Evolutionary conservation across 2,113 vertebrate genomes (phyloP).

Genomic region (Tachysurus fulvidraco): DNA sequence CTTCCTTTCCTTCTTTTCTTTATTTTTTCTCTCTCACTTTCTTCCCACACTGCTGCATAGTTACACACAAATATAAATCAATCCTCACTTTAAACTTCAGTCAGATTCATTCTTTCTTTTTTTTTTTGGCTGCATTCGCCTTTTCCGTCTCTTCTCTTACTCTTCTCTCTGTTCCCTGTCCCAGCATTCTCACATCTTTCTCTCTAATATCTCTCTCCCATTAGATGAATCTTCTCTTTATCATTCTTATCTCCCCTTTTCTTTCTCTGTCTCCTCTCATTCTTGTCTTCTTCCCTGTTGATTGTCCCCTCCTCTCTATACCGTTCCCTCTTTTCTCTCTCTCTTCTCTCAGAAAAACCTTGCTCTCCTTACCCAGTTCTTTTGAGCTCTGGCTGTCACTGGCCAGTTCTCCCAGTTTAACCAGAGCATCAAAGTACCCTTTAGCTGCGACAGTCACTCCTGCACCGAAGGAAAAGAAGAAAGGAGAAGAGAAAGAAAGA

Average conservation of each 20-base stretch:
- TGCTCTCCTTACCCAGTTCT: conserved; percentile 76
- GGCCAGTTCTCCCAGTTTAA: conserved; percentile 83
- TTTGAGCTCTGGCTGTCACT: conserved; percentile 86
- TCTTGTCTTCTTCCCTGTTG: conserved; percentile 18
- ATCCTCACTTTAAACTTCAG: conserved; percentile 31
- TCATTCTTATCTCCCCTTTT: conserved; percentile 13
- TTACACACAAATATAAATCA: background rate
- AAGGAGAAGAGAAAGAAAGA: background rate
- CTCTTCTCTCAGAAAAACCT: conserved; percentile 21
- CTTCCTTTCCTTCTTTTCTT: background rate
- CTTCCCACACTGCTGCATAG: background rate
- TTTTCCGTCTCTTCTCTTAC: background rate
- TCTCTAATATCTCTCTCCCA: background rate
- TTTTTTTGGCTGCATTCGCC: conserved; percentile 31
- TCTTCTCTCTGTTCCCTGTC: background rate
- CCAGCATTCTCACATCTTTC: conserved; percentile 15
- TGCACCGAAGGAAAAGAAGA: conserved; percentile 52
- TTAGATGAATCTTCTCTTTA: conserved; percentile 28
- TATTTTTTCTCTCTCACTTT: background rate
- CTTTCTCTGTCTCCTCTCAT: conserved; percentile 22
- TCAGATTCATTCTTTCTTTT: conserved; percentile 63
- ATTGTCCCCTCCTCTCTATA: conserved; percentile 30
- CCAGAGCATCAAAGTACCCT: conserved; percentile 84
- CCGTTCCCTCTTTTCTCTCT: conserved; percentile 35
- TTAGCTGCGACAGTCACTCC: conserved; percentile 83